Percentiles rank a stretch among this genome's conserved stretches.
Evolutionary conservation across 1,140 invertebrate genomes (phyloP).

Genomic region (Samia ricini): DNA sequence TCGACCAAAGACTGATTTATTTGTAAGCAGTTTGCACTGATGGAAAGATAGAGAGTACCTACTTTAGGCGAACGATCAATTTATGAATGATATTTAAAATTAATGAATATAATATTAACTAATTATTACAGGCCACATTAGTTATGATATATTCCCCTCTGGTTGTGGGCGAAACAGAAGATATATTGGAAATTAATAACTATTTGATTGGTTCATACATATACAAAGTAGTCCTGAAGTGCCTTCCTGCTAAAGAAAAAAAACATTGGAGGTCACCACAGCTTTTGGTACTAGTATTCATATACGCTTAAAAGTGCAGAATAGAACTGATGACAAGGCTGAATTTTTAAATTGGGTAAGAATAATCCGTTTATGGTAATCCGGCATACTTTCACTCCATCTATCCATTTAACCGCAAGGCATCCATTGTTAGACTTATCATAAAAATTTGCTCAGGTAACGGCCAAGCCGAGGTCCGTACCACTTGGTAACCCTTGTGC

Average conservation of each 20-base stretch:
- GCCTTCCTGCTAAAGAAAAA: constrained; percentile 63
- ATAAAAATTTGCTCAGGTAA: too few species aligned
- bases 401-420: too few species aligned
- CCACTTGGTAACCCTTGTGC: too few species aligned
- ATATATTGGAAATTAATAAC: constrained; percentile 51
- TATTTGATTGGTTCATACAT: constrained; percentile 46
- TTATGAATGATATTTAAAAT: too few species aligned
- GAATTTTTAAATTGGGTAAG: constrained; percentile 46
- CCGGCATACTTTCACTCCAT: too few species aligned
- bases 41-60: too few species aligned
- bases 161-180: constrained; percentile 51
- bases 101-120: too few species aligned
- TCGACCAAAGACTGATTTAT: too few species aligned
- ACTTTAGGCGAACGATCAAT: too few species aligned
- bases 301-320: constrained; percentile 51
- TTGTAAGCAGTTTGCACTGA: too few species aligned
- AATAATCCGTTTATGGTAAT: neutral
- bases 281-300: constrained; percentile 46
- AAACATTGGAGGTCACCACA: constrained; percentile 48
- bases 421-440: too few species aligned
- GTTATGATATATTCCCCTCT: constrained; percentile 54
- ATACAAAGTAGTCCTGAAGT: constrained; percentile 51
- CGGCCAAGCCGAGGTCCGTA: too few species aligned
- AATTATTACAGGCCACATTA: constrained; percentile 43
- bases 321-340: constrained; percentile 45